Evolutionary conservation across 2,888 invertebrate species (phyloP), one percentile per base, ranked within the genome.

Genomic region (Crocallis elinguaria): DNA sequence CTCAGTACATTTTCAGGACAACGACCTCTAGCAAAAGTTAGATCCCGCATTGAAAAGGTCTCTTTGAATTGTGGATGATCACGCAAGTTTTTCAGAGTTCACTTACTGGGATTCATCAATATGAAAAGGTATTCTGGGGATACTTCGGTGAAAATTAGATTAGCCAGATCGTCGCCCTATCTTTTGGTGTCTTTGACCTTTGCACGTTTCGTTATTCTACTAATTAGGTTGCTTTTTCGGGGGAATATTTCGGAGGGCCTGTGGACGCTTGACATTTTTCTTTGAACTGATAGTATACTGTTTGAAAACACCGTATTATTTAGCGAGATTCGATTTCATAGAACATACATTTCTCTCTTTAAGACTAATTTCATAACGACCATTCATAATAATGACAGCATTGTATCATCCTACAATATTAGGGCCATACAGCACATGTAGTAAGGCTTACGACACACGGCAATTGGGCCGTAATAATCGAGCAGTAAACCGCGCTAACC

Each of bases 391-490:
- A 36, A 56, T 46, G 39, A 30, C 38, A 44, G 41, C 35, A 43
- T 49, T 49, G 43, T 41, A 35, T 32, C 41, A 49, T 46, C 33
- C 36, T 49, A 25, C 29, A 43, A 48, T 33, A 53, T 38, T 49
- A 44, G 51, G 54, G 44, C 45, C 41, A 41, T 62, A 58, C 50
- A 38, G 66, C 69, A 72, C 70, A 75, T 70, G 68, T 78, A n/a
- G n/a, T n/a, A 73, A 74, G 73, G 77, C 69, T 88, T 88, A 70
- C 86, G 74, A 72, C 84, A 88, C 74, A 73, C 70, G 50, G 50
- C 78, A 84, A 88, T 79, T 85, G 77, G 86, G 81, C 82, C 87
- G 87, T 79, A 79, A 82, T 86, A 88, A 86, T 84, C 77, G 77
- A 67, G 73, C 74, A 75, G 71, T 67, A 67, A 73, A 75, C 67